Percentiles rank a stretch among this genome's conserved stretches.
phyloP scores from a whole-genome alignment of 2,888 invertebrate genomes.

The Caenorhabditis imperialis region DNA sequence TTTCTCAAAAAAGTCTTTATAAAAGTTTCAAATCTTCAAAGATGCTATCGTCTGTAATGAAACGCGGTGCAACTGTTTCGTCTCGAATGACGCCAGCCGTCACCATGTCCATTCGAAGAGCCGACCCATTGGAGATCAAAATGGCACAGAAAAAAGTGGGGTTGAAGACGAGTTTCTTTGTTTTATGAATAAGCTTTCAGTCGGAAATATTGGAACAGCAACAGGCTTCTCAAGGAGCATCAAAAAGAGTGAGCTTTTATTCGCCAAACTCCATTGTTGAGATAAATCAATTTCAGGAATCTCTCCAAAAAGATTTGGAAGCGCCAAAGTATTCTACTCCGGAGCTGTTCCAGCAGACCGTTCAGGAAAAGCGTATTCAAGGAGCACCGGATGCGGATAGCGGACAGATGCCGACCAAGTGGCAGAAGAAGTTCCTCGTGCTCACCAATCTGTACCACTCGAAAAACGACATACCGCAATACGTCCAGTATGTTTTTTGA shows the following conservation, averaged over 20 bases:
- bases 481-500: conserved; percentile 60
- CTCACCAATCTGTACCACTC: conserved; percentile 63
- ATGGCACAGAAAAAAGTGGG: conserved; percentile 24
- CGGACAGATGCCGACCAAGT: conserved; percentile 59
- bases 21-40: too few species aligned
- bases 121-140: conserved; percentile 23
- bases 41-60: too few species aligned
- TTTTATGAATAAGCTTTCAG: too few species aligned
- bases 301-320: too few species aligned
- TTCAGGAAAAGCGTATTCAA: conserved; percentile 45
- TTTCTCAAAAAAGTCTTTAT: too few species aligned
- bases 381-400: conserved; percentile 32
- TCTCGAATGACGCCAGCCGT: too few species aligned
- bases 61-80: too few species aligned
- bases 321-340: conserved; percentile 45
- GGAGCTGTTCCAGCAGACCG: conserved; percentile 28
- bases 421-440: conserved; percentile 65
- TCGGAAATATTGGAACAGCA: not conserved
- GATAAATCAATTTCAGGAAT: too few species aligned
- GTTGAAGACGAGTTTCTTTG: too few species aligned
- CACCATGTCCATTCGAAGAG: not conserved
- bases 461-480: conserved; percentile 65
- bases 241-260: too few species aligned
- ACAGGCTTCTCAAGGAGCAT: conserved; percentile 47
- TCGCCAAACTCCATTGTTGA: too few species aligned